Conservation (phyloP, 2,888 invertebrate species). For the Trachelus troglodyta region DNA sequence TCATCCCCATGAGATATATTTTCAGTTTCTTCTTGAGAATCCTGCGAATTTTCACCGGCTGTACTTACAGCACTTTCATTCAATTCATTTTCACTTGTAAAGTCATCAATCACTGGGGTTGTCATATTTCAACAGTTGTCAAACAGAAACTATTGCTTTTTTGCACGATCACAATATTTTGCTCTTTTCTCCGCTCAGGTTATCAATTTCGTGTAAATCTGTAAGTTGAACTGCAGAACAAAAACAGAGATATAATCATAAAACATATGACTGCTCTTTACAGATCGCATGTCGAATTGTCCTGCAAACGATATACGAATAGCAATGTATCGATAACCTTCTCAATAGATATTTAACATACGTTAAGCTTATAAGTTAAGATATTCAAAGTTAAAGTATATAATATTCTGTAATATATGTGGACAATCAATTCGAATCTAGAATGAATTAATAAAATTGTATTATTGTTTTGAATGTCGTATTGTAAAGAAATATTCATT, state of each 20-base stretch:
- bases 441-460: no score
- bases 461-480: no score
- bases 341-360: neutral
- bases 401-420: no score
- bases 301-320: neutral
- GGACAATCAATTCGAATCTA: no score
- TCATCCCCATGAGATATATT: conserved; percentile 40
- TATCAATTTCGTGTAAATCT: neutral
- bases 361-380: no score
- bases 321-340: neutral
- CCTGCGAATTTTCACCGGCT: conserved; percentile 13
- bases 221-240: neutral
- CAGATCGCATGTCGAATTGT: neutral
- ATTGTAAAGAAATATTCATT: no score
- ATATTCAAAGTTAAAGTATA: no score
- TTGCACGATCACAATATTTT: neutral
- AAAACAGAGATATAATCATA: neutral
- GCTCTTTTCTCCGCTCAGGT: neutral
- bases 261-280: neutral
- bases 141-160: neutral
- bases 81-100: neutral
- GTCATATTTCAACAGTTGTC: conserved; percentile 1
- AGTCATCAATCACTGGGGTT: conserved; percentile 4
- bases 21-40: conserved; percentile 37
- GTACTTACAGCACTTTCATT: conserved; percentile 4